Percentiles rank a stretch among this genome's conserved stretches.
These are phyloP conservation scores for Rhabdornis inornatus DNA, from an alignment of 2,113 vertebrate species.

Conservation along the genomic window DNA sequence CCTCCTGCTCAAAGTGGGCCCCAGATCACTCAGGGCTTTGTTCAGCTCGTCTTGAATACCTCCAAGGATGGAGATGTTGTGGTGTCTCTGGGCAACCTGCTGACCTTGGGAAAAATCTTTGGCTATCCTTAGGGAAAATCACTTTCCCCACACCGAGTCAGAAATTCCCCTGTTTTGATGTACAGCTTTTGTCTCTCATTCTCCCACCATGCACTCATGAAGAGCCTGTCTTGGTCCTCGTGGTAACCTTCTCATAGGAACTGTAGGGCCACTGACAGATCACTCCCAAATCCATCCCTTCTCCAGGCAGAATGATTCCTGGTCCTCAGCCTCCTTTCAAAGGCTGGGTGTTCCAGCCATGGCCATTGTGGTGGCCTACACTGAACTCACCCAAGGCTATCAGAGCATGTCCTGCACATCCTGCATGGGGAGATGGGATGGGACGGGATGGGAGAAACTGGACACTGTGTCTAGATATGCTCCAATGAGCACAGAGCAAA, in stretches of 20 bases:
- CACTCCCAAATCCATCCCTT: not conserved
- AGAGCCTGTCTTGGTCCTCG: not conserved
- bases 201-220: not conserved
- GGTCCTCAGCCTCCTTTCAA: not conserved
- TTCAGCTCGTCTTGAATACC: not conserved
- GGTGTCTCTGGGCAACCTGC: not conserved
- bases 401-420: accelerated
- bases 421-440: accelerated
- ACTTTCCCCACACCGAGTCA: not conserved
- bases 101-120: not conserved
- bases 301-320: not conserved
- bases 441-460: not conserved
- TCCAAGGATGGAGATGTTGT: not conserved
- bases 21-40: not conserved
- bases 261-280: not conserved
- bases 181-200: not conserved
- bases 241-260: accelerated
- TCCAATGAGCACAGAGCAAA: not conserved
- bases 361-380: accelerated
- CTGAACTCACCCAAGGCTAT: not conserved
- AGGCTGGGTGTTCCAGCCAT: not conserved
- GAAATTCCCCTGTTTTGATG: accelerated
- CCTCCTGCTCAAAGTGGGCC: not conserved
- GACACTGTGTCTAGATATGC: not conserved
- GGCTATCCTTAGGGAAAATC: not conserved